A percentile compares a stretch with the other conserved stretches of the same genome.
These are phyloP conservation scores for Panagrolaimus sp. DNA, from an alignment of 1,140 invertebrate genomes.

Conservation along the genomic window DNA sequence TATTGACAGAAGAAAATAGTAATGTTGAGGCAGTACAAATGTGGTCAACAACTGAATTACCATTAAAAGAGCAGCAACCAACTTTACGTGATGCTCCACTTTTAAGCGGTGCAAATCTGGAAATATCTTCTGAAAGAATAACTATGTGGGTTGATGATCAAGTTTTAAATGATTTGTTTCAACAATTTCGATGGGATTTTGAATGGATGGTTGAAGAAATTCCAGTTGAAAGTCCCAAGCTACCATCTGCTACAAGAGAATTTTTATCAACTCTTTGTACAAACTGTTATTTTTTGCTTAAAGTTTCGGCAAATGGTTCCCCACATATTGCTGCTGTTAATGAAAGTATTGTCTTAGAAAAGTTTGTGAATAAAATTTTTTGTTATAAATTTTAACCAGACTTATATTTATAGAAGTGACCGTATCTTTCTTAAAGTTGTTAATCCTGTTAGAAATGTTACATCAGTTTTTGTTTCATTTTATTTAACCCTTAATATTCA, in stretches of 20 bases:
- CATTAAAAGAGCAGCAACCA: neutral
- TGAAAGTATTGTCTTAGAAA: conserved; percentile 42
- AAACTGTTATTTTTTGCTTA: conserved; percentile 52
- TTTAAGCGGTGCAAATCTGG: conserved; percentile 9
- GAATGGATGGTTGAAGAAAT: conserved; percentile 54
- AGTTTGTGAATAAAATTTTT: conserved; percentile 33
- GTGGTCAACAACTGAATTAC: neutral
- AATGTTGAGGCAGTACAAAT: neutral
- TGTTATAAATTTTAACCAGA: conserved; percentile 19
- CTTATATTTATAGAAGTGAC: conserved; percentile 43
- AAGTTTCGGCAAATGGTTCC: conserved; percentile 48
- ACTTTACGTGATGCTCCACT: conserved; percentile 8
- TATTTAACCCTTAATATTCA: conserved; percentile 40
- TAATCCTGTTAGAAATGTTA: conserved; percentile 44
- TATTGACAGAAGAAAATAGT: too few relatives aligned
- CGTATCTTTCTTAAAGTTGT: conserved; percentile 52
- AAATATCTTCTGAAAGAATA: conserved; percentile 1
- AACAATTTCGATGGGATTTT: conserved; percentile 44
- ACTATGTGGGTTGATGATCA: conserved; percentile 37
- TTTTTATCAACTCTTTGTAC: conserved; percentile 53
- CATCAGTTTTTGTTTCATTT: conserved; percentile 51
- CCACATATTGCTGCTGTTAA: conserved; percentile 44
- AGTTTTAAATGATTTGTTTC: conserved; percentile 38
- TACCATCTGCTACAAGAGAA: conserved; percentile 49
- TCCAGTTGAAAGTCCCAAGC: conserved; percentile 43